A percentile compares a stretch with the other conserved stretches of the same genome.
Conservation (phyloP, 2,797 vertebrate genomes). For the Poeciliopsis infans region DNA sequence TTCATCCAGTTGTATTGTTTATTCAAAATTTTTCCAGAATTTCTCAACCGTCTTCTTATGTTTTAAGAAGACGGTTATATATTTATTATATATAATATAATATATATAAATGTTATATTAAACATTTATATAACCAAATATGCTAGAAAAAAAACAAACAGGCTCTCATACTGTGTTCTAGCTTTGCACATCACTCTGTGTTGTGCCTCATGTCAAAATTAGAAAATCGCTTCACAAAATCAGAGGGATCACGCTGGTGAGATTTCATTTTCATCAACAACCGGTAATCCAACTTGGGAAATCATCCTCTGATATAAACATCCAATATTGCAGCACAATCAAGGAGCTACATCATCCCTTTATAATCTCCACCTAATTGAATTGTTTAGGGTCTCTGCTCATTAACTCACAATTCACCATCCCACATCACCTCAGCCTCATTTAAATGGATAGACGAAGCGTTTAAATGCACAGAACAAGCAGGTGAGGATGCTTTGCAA, state of each 20-base stretch:
- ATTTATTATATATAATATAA: no score
- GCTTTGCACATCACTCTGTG: neutral
- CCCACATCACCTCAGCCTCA: slow-evolving; percentile 16
- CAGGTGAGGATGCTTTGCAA: slow-evolving; percentile 11
- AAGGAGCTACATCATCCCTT: slow-evolving; percentile 15
- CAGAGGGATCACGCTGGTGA: slow-evolving; percentile 11
- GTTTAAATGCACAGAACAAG: slow-evolving; percentile 19
- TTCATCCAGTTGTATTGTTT: neutral
- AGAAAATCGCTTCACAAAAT: neutral
- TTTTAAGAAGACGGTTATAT: no score
- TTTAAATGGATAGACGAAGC: slow-evolving; percentile 18
- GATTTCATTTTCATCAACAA: slow-evolving; percentile 22
- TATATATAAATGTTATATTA: neutral
- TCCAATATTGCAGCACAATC: slow-evolving; percentile 32
- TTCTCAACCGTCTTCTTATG: no score
- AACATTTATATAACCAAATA: neutral
- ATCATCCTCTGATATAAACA: slow-evolving; percentile 37
- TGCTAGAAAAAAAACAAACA: neutral
- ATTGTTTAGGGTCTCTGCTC: slow-evolving; percentile 44
- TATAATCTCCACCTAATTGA: slow-evolving; percentile 45
- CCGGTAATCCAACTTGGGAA: slow-evolving; percentile 42
- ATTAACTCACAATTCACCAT: slow-evolving; percentile 44
- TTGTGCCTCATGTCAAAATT: slow-evolving; percentile 6
- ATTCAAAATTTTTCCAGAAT: neutral
- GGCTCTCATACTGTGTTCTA: neutral